Evolutionary conservation across 1,140 invertebrate species (phyloP), one percentile per base, ranked within the genome.

Genomic region (Apis mellifera): DNA sequence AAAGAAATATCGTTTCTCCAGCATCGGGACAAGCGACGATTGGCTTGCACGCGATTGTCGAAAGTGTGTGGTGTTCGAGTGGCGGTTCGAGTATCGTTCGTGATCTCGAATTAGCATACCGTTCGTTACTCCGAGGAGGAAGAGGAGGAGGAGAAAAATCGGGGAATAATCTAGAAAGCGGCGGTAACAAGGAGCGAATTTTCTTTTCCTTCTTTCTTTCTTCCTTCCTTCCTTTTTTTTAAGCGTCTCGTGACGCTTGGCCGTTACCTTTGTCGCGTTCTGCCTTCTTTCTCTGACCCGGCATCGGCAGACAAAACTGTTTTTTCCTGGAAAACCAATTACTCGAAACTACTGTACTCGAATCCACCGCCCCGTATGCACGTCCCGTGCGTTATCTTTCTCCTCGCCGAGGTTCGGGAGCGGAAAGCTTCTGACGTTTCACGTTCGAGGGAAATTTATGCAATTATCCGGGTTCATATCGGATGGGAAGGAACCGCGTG

Each of bases 51-150:
- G 71, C 42, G 52, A 72, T 54, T 48, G 23, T 55, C 50, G 60
- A 50, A 42, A 42, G 52, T 55, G 76, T 52, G 15, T 3, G 26
- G 17, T 42, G 64, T 42, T 68, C 65, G 50, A 74, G 57, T 65
- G 60, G 52, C 48, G 32, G 32, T 32, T 32, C 32, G 32, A 42
- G 32, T 62, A 65, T 23, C 77, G 21, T 50, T 21, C 59, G 55
- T 50, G 23, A 48, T 60, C 68, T 42, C 50, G 68, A 70, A 85
- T 86, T 82, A 85, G 84, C 85, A 85, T 85, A 77, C 69, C 54
- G 84, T 85, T 86, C 83, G 84, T 86, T 86, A 85, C 78, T 85
- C 57, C 62, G 32, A 21, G 69, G 65, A 42, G 3, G 32, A 42
- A 4, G 32, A 42, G 32, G 32, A 42, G 32, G 32, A 42, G 5